Conservation (phyloP, 2,113 vertebrate genomes). For the Clarias magur region DNA sequence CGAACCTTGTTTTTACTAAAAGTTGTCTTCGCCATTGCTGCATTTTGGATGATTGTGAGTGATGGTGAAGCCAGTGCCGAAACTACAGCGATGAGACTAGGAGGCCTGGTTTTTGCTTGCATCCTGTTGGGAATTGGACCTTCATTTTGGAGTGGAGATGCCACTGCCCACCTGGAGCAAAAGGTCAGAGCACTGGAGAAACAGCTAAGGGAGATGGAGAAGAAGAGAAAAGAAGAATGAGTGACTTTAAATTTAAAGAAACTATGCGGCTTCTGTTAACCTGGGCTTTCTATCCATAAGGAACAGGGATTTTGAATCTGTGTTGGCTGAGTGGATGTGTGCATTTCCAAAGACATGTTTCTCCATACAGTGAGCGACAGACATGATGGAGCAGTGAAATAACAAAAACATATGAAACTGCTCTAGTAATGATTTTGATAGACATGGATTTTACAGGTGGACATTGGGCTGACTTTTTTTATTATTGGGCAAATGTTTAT, state of each 20-base stretch:
- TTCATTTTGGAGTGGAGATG: neutral
- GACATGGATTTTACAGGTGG: neutral
- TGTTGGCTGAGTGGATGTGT: neutral
- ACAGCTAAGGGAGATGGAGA: constrained; percentile 65
- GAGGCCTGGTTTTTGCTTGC: constrained; percentile 59
- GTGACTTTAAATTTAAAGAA: neutral
- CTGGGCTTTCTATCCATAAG: neutral
- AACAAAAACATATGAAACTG: neutral
- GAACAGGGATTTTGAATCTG: neutral
- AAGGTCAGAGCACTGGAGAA: constrained; percentile 65
- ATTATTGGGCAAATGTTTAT: neutral
- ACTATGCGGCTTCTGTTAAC: neutral
- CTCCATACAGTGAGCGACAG: neutral
- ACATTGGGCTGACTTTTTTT: neutral
- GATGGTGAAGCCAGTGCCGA: constrained; percentile 59
- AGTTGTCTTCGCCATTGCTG: constrained; percentile 47
- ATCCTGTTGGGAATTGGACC: constrained; percentile 62
- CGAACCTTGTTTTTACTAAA: constrained; percentile 67
- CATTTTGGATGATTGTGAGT: constrained; percentile 65
- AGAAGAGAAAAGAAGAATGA: constrained; percentile 56
- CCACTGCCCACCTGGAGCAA: constrained; percentile 56
- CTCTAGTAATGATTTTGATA: neutral
- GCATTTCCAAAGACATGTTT: neutral
- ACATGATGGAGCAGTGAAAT: neutral
- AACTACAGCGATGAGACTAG: constrained; percentile 61